phyloP scores from a whole-genome alignment of 2,113 vertebrate genomes.

The Trogon surrucura region DNA sequence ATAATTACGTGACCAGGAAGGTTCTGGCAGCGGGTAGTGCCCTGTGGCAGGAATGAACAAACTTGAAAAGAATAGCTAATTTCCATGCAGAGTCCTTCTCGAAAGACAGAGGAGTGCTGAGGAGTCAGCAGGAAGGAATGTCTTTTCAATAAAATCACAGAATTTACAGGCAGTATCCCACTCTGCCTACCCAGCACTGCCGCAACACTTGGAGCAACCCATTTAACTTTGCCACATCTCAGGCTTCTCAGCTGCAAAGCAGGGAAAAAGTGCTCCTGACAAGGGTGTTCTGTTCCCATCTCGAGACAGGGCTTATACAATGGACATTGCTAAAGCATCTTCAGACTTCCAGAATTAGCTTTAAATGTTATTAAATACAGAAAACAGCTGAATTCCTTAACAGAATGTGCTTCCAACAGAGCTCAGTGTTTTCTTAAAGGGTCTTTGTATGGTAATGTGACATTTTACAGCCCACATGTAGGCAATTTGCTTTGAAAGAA shows the following conservation, averaged over 20 bases:
- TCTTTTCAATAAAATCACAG: background rate
- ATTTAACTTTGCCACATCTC: background rate
- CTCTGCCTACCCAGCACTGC: background rate
- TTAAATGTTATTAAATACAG: constrained; percentile 5
- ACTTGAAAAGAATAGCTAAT: constrained; percentile 37
- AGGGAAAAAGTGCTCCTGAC: background rate
- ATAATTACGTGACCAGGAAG: constrained; percentile 14
- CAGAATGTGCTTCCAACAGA: constrained; percentile 14
- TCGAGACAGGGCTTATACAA: background rate
- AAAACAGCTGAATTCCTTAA: constrained; percentile 21
- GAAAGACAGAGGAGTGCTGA: constrained; percentile 13
- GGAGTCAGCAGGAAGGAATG: background rate
- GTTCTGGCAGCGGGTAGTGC: background rate
- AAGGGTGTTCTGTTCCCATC: background rate
- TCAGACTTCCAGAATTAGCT: background rate
- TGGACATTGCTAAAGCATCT: background rate
- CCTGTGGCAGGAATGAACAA: constrained; percentile 28
- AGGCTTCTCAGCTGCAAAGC: background rate
- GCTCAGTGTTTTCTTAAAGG: constrained; percentile 44
- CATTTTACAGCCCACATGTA: constrained; percentile 53
- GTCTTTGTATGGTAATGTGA: constrained; percentile 71
- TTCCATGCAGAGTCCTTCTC: constrained; percentile 3
- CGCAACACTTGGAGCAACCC: background rate
- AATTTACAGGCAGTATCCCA: background rate
- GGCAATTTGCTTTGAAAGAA: constrained; percentile 52